These are phyloP conservation scores for Drosophila gaucha DNA, from an alignment of 2,888 invertebrate genomes.

Conservation along the genomic window DNA sequence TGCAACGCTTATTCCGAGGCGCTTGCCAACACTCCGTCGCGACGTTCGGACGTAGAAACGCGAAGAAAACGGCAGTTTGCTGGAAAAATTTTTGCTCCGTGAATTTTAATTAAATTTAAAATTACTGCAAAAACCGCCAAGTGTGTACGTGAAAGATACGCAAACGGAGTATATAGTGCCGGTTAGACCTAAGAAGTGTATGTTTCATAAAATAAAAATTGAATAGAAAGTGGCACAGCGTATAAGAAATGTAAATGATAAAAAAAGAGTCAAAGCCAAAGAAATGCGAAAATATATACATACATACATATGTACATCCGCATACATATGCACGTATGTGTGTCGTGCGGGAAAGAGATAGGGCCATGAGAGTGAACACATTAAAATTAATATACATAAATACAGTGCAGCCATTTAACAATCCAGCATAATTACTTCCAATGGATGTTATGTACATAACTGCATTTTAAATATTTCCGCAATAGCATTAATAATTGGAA, in stretches of 20 bases:
- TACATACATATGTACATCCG: conserved; percentile 38
- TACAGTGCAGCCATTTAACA: conserved; percentile 52
- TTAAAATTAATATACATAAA: conserved; percentile 57
- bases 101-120: conserved; percentile 55
- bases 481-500: conserved; percentile 53
- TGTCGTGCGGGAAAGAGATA: conserved; percentile 39
- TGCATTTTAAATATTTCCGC: conserved; percentile 70
- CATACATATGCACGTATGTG: conserved; percentile 42
- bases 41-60: conserved; percentile 58
- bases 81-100: conserved; percentile 51
- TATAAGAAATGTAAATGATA: conserved; percentile 62
- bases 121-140: conserved; percentile 49
- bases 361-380: conserved; percentile 49
- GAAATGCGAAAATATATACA: conserved; percentile 60
- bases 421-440: conserved; percentile 28
- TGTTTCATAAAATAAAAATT: conserved; percentile 25
- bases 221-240: conserved; percentile 66
- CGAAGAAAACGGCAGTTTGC: conserved; percentile 57
- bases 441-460: conserved; percentile 20
- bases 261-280: conserved; percentile 63
- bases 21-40: conserved; percentile 54
- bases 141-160: conserved; percentile 39
- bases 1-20: conserved; percentile 42
- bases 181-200: conserved; percentile 40
- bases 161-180: conserved; percentile 33